phyloP scores from a whole-genome alignment of 2,797 vertebrate species.

The Xenentodon cancila region DNA sequence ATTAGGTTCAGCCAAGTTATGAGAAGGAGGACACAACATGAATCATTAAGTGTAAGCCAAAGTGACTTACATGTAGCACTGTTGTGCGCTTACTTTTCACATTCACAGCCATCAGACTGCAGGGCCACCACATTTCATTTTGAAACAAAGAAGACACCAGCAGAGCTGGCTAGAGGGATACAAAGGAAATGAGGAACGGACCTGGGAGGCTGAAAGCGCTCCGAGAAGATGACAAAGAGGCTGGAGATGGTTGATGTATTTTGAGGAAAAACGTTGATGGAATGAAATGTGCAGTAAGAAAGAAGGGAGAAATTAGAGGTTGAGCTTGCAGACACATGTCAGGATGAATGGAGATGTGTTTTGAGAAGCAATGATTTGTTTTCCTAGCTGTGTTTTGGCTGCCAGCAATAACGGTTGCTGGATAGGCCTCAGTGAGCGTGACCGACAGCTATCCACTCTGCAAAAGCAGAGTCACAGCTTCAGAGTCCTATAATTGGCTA shows the following conservation, averaged over 20 bases:
- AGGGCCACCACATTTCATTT: slow-evolving; percentile 55
- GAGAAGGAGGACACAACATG: slow-evolving; percentile 39
- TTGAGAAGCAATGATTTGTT: slow-evolving; percentile 27
- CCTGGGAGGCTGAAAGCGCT: slow-evolving; percentile 29
- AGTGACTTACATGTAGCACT: slow-evolving; percentile 26
- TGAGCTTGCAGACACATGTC: not conserved
- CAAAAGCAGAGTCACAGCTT: slow-evolving; percentile 20
- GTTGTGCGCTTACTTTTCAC: slow-evolving; percentile 35
- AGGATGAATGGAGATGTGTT: slow-evolving; percentile 16
- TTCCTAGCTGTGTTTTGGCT: slow-evolving; percentile 13
- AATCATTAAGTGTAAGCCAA: slow-evolving; percentile 52
- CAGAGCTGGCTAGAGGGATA: slow-evolving; percentile 39
- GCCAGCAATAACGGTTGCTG: slow-evolving; percentile 20
- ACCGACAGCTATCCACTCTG: slow-evolving; percentile 57
- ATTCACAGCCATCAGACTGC: slow-evolving; percentile 54
- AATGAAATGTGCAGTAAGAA: slow-evolving; percentile 3
- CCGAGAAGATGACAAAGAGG: slow-evolving; percentile 24
- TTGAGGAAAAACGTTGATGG: slow-evolving; percentile 10
- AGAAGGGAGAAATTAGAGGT: slow-evolving; percentile 10
- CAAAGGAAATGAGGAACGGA: slow-evolving; percentile 21
- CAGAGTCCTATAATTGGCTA: slow-evolving; percentile 39
- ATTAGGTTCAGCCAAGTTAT: slow-evolving; percentile 40
- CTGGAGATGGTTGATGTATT: slow-evolving; percentile 16
- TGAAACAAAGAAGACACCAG: slow-evolving; percentile 44
- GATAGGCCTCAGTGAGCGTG: slow-evolving; percentile 30